phyloP scores from a whole-genome alignment of 2,888 invertebrate genomes.

The Lamellibrachia columna region DNA sequence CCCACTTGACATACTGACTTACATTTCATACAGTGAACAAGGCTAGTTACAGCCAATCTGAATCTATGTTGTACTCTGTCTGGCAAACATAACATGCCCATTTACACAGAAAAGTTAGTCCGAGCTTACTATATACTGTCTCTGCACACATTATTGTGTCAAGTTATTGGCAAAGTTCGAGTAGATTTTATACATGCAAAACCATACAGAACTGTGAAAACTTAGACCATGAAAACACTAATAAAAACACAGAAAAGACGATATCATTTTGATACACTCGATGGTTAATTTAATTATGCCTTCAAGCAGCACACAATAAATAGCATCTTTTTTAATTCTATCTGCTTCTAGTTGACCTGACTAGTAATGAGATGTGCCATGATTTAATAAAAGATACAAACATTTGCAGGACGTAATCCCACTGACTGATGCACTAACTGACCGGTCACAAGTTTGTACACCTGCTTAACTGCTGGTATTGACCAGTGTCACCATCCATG shows the following conservation, averaged over 20 bases:
- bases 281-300: background rate
- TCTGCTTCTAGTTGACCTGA: background rate
- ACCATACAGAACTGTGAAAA: background rate
- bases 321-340: background rate
- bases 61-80: background rate
- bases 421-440: background rate
- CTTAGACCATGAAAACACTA: background rate
- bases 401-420: background rate
- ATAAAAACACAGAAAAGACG: background rate
- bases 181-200: background rate
- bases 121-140: too few species aligned
- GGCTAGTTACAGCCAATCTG: background rate
- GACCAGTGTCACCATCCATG: background rate
- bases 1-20: too few species aligned
- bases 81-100: background rate
- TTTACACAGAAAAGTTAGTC: background rate
- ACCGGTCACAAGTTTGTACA: conserved; percentile 1
- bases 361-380: background rate
- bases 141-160: too few species aligned
- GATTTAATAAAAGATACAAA: background rate
- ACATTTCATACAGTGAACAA: background rate
- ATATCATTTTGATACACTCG: background rate
- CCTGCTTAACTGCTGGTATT: background rate
- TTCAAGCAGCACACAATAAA: background rate
- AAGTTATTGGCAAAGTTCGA: too few species aligned